phyloP scores from a whole-genome alignment of 2,797 vertebrate genomes.

The Chelon labrosus region DNA sequence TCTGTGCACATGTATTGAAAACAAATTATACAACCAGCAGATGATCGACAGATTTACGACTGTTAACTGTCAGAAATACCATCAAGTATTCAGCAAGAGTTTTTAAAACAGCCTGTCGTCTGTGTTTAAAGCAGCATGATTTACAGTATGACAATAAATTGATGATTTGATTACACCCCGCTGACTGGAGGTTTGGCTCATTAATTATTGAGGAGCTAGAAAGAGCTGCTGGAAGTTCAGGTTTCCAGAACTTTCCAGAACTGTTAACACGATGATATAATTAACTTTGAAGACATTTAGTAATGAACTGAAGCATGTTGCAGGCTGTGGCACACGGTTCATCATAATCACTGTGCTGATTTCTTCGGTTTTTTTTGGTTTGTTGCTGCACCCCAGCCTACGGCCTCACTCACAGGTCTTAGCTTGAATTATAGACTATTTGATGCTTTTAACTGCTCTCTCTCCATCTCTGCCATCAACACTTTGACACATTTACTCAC shows the following conservation, averaged over 20 bases:
- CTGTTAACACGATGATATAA: neutral
- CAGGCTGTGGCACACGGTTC: neutral
- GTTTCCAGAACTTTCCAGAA: conserved; percentile 23
- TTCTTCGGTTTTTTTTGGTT: neutral
- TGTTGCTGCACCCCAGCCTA: neutral
- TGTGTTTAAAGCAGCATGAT: conserved; percentile 21
- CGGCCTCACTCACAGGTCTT: neutral
- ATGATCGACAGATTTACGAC: conserved; percentile 1
- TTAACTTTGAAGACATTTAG: neutral
- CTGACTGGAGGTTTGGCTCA: neutral
- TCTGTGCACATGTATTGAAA: neutral
- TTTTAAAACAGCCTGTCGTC: conserved; percentile 35
- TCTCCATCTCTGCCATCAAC: conserved; percentile 3
- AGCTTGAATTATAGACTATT: neutral
- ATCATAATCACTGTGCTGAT: neutral
- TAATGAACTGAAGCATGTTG: neutral
- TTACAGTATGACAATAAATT: conserved; percentile 23
- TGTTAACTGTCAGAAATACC: conserved; percentile 8
- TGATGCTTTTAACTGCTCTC: neutral
- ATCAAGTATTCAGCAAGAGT: conserved; percentile 10
- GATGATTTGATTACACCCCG: conserved; percentile 28
- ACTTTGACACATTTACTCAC: conserved; percentile 33
- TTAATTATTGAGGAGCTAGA: neutral
- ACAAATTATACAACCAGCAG: neutral
- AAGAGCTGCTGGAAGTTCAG: neutral